phyloP scores from a whole-genome alignment of 2,797 vertebrate species.

The Notolabrus celidotus region DNA sequence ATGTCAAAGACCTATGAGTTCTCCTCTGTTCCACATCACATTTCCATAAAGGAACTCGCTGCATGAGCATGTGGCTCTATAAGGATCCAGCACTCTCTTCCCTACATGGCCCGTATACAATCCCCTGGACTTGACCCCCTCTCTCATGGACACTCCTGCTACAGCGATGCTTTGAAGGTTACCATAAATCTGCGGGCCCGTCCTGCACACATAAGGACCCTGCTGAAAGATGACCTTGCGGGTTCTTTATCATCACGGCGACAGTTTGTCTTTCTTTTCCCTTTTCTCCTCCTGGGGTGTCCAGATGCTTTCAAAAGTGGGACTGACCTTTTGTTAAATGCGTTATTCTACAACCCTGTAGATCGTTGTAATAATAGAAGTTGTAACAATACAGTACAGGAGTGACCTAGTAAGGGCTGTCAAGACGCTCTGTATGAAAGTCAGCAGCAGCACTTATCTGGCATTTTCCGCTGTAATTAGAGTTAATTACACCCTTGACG shows the following conservation, averaged over 20 bases:
- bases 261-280: slow-evolving; percentile 20
- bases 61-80: slow-evolving; percentile 16
- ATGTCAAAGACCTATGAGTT: not conserved
- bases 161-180: slow-evolving; percentile 60
- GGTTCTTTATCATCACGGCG: slow-evolving; percentile 32
- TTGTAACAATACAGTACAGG: slow-evolving; percentile 16
- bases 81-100: slow-evolving; percentile 6
- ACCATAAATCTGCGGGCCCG: slow-evolving; percentile 69
- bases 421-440: slow-evolving; percentile 30
- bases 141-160: slow-evolving; percentile 29
- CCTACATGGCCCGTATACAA: slow-evolving; percentile 28
- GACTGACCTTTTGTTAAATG: slow-evolving; percentile 1
- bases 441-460: slow-evolving; percentile 38
- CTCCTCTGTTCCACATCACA: not conserved
- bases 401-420: slow-evolving; percentile 20
- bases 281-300: not conserved
- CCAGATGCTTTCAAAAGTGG: slow-evolving; percentile 26
- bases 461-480: slow-evolving; percentile 59
- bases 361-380: slow-evolving; percentile 28
- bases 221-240: slow-evolving; percentile 54
- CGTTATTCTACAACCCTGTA: slow-evolving; percentile 5
- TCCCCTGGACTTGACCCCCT: slow-evolving; percentile 51
- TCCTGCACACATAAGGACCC: slow-evolving; percentile 23
- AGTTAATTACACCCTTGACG: slow-evolving; percentile 63
- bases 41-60: too few species aligned